Conservation (phyloP, 1,140 invertebrate genomes). For the Listronotus oregonensis region DNA sequence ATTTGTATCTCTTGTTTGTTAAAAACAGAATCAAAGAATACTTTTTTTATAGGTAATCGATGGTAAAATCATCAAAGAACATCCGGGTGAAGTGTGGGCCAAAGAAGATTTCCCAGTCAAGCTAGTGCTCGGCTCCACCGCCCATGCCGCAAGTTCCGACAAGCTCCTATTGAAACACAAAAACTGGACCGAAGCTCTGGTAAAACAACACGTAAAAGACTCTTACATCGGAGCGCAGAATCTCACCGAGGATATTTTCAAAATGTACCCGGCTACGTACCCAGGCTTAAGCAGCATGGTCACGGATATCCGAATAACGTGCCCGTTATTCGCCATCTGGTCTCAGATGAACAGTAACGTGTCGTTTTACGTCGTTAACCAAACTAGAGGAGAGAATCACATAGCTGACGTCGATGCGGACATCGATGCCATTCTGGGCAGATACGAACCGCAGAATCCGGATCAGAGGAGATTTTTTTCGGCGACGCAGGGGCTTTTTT, state of each 20-base stretch:
- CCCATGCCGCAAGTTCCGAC: conserved; percentile 68
- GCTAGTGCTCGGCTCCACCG: conserved; percentile 74
- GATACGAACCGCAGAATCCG: conserved; percentile 70
- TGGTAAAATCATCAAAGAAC: conserved; percentile 67
- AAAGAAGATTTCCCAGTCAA: conserved; percentile 58
- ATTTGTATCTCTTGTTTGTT: too few species aligned
- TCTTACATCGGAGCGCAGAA: conserved; percentile 67
- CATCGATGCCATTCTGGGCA: conserved; percentile 77
- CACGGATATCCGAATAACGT: conserved; percentile 78
- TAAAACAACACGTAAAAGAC: conserved; percentile 65
- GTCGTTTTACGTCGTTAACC: conserved; percentile 75
- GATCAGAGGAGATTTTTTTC: conserved; percentile 74
- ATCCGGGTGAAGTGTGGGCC: conserved; percentile 66
- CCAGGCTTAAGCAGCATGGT: conserved; percentile 72
- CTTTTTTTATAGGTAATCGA: conserved; percentile 59
- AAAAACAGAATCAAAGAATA: neutral
- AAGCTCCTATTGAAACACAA: conserved; percentile 62
- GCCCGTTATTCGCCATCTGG: conserved; percentile 71
- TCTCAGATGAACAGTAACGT: conserved; percentile 61
- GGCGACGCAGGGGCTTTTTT: conserved; percentile 81
- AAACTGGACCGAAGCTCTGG: conserved; percentile 66
- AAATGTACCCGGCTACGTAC: conserved; percentile 69
- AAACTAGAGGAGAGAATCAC: conserved; percentile 60
- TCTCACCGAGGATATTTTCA: conserved; percentile 64
- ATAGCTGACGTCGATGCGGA: conserved; percentile 70